Evolutionary conservation across 2,797 vertebrate species (phyloP).

Genomic region (Hoplostethus atlanticus): DNA sequence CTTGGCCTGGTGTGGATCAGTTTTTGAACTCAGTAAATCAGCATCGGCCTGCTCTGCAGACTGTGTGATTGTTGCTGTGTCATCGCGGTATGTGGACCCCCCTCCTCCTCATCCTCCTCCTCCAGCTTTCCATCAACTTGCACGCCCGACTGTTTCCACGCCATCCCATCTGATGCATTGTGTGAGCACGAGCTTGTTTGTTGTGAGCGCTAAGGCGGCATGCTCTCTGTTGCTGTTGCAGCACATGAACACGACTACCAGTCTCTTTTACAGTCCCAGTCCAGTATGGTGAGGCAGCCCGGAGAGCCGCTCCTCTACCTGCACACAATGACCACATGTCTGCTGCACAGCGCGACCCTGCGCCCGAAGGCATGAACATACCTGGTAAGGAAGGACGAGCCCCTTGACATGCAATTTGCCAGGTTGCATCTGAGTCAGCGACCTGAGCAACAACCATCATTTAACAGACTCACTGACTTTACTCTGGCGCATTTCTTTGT

Average conservation of each 20-base stretch:
- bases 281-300: no score
- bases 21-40: neutral
- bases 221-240: neutral
- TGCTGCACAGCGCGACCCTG: constrained; percentile 2
- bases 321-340: constrained; percentile 25
- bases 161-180: neutral
- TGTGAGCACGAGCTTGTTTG: neutral
- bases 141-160: neutral
- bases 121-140: constrained; percentile 23
- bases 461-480: neutral
- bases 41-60: neutral
- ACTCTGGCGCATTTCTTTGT: constrained; percentile 42
- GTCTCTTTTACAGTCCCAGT: neutral
- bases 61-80: constrained; percentile 59
- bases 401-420: neutral
- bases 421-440: constrained; percentile 1
- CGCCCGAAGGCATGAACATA: neutral
- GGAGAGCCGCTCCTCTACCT: constrained; percentile 50
- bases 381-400: neutral
- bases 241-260: neutral
- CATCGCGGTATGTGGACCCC: constrained; percentile 53
- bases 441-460: neutral
- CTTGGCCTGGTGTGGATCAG: neutral
- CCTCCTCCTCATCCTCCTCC: constrained; percentile 34
- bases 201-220: accelerated